A percentile compares a stretch with the other conserved stretches of the same genome.
phyloP scores from a whole-genome alignment of 2,888 invertebrate genomes.

The Mesorhabditis sp. region DNA sequence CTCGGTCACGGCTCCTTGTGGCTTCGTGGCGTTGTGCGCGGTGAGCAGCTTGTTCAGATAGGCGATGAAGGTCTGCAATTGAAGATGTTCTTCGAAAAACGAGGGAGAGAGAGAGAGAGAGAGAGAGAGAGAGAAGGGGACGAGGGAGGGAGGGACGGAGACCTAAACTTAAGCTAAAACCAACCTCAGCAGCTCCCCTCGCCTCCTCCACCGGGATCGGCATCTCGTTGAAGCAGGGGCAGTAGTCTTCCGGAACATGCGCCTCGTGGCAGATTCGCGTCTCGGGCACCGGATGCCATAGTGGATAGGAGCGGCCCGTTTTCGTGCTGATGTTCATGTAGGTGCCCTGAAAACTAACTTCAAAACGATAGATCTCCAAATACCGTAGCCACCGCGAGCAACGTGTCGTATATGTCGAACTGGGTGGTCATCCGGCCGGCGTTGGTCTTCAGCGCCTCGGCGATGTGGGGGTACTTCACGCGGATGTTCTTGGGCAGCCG shows the following conservation, averaged over 20 bases:
- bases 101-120: too few relatives aligned
- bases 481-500: slow-evolving; percentile 56
- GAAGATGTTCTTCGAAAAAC: background rate
- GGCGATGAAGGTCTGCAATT: background rate
- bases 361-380: too few relatives aligned
- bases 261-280: slow-evolving; percentile 37
- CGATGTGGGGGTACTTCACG: slow-evolving; percentile 51
- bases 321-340: background rate
- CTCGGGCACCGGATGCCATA: slow-evolving; percentile 28
- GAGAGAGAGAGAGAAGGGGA: too few relatives aligned
- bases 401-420: slow-evolving; percentile 59
- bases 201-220: slow-evolving; percentile 28
- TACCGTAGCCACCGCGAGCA: slow-evolving; percentile 29
- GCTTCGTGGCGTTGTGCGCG: background rate
- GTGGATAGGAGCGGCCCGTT: slow-evolving; percentile 18
- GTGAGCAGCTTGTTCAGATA: background rate
- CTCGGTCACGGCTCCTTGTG: background rate
- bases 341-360: background rate
- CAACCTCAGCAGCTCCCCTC: slow-evolving; percentile 20
- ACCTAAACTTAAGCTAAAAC: background rate
- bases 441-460: slow-evolving; percentile 53
- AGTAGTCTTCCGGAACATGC: slow-evolving; percentile 43
- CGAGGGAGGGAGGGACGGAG: background rate
- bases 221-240: slow-evolving; percentile 43
- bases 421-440: slow-evolving; percentile 58